Conservation (phyloP, 2,888 invertebrate genomes). For the Aricia artaxerxes region DNA sequence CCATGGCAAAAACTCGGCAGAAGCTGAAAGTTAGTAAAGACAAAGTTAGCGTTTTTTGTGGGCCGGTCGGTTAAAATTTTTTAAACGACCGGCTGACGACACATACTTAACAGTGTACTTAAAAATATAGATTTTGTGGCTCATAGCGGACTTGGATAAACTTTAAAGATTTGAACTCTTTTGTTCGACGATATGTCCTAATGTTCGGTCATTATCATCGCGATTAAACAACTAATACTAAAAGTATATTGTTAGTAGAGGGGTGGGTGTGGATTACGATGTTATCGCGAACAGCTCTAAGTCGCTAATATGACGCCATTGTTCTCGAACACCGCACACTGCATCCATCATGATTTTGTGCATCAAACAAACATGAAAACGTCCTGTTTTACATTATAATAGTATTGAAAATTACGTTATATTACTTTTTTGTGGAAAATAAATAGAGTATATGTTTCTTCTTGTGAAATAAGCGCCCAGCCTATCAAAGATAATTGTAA, state of each 20-base stretch:
- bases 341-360: constrained; percentile 20
- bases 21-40: background rate
- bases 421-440: too few relatives aligned
- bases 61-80: too few relatives aligned
- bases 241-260: constrained; percentile 37
- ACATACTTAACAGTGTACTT: too few relatives aligned
- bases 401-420: background rate
- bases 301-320: constrained; percentile 66
- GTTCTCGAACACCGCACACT: constrained; percentile 46
- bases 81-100: too few relatives aligned
- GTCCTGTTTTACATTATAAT: background rate
- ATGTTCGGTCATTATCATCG: background rate
- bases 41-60: background rate
- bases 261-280: constrained; percentile 68
- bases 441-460: too few relatives aligned
- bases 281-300: constrained; percentile 64
- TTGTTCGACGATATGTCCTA: background rate
- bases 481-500: too few relatives aligned
- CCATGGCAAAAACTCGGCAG: background rate
- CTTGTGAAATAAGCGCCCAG: too few relatives aligned
- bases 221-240: constrained; percentile 13
- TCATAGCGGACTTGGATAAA: background rate
- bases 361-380: background rate
- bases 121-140: background rate
- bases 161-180: background rate